phyloP scores from a whole-genome alignment of 2,113 vertebrate genomes.

The Megaptera novaeangliae region DNA sequence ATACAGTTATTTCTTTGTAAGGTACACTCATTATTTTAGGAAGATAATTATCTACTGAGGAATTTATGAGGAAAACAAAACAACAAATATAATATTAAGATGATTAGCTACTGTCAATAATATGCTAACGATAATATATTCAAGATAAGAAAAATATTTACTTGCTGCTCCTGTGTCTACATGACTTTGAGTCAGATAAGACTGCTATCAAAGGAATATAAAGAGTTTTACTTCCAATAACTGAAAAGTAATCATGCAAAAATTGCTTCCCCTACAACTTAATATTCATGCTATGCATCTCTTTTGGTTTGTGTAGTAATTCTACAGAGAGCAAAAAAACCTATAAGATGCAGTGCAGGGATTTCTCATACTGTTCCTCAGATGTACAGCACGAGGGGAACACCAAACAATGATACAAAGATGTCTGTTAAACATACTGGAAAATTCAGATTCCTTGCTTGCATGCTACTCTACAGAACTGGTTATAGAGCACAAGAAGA shows the following conservation, averaged over 20 bases:
- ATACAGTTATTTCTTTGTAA: not conserved
- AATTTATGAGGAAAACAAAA: slow-evolving; percentile 2
- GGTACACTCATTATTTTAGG: not conserved
- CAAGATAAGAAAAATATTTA: not conserved
- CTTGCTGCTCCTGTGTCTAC: not conserved
- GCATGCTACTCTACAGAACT: not conserved
- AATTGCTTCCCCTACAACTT: not conserved
- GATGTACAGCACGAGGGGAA: not conserved
- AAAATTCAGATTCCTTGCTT: not conserved
- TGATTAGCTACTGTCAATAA: not conserved
- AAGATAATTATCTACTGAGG: not conserved
- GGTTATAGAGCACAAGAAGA: not conserved
- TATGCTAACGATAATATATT: not conserved
- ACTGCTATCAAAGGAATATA: not conserved
- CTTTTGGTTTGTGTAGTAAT: not conserved
- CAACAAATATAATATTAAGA: not conserved
- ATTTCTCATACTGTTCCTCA: not conserved
- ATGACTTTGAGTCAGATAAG: not conserved
- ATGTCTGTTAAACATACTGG: not conserved
- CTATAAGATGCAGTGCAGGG: not conserved
- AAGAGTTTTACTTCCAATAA: not conserved
- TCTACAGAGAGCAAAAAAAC: not conserved
- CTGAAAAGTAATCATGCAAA: not conserved
- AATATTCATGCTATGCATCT: not conserved
- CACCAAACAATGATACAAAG: not conserved